Percentiles rank a stretch among this genome's conserved stretches.
Evolutionary conservation across 2,113 vertebrate genomes (phyloP).

Genomic region (Mus pahari): DNA sequence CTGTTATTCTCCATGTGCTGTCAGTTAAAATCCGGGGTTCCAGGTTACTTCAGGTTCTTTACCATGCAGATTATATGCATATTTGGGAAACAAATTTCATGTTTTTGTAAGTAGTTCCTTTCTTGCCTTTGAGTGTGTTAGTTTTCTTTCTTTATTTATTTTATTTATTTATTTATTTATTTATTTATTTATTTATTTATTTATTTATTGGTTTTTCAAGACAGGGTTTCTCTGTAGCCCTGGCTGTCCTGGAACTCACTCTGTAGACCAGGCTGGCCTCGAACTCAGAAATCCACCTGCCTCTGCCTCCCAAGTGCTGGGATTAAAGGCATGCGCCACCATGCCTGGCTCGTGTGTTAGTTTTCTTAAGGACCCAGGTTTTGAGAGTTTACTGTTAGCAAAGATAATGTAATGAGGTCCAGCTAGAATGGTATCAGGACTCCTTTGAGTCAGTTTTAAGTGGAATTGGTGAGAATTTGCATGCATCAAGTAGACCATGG

Average conservation of each 20-base stretch:
- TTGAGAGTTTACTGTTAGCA: not conserved
- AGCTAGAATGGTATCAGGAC: not conserved
- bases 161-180: too few species aligned
- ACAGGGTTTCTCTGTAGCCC: too few species aligned
- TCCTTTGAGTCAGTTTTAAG: conserved; percentile 29
- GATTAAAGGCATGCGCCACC: too few species aligned
- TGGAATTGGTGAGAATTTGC: not conserved
- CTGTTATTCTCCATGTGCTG: not conserved
- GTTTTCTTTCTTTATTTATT: too few species aligned
- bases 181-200: too few species aligned
- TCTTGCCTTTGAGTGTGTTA: conserved; percentile 8
- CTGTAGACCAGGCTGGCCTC: too few species aligned
- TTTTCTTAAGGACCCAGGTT: not conserved
- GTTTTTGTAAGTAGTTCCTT: not conserved
- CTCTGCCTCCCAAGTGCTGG: too few species aligned
- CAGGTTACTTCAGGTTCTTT: not conserved
- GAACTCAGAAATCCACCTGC: too few species aligned
- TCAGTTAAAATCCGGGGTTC: not conserved
- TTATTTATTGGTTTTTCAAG: too few species aligned
- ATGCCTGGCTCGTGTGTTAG: too few species aligned
- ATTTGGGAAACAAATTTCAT: not conserved
- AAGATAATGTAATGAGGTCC: not conserved
- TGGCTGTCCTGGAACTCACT: too few species aligned
- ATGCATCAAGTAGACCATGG: not conserved
- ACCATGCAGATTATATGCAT: not conserved